Percentiles rank a stretch among this genome's conserved stretches.
Evolutionary conservation across 2,797 vertebrate species (phyloP).

Genomic region (Monodelphis domestica): DNA sequence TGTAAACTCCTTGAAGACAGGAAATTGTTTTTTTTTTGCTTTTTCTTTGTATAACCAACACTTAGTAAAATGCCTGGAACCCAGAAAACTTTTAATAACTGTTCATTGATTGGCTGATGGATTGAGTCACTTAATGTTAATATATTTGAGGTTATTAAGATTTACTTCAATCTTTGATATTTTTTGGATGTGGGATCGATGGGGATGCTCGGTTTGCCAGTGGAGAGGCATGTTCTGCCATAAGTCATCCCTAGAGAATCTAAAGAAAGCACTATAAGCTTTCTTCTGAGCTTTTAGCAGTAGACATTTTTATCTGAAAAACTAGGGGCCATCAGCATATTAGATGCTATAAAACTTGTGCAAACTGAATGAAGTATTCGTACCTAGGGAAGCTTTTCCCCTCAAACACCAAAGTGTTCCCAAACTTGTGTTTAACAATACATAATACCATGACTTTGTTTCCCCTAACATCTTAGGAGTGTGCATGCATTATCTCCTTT

Average conservation of each 20-base stretch:
- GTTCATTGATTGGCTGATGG: background rate
- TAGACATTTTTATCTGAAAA: background rate
- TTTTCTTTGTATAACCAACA: background rate
- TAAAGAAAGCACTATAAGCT: background rate
- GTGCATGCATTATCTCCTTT: slow-evolving; percentile 32
- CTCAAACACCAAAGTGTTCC: background rate
- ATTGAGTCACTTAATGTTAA: background rate
- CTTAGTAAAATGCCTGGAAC: background rate
- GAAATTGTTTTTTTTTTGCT: background rate
- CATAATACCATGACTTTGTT: slow-evolving; percentile 22
- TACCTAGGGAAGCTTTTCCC: slow-evolving; percentile 1
- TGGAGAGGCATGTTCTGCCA: background rate
- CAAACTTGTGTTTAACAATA: slow-evolving; percentile 22
- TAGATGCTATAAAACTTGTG: background rate
- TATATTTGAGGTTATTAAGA: background rate
- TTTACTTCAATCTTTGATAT: background rate
- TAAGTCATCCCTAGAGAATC: background rate
- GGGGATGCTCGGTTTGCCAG: background rate
- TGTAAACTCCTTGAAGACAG: background rate
- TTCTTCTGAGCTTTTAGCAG: background rate
- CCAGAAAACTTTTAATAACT: background rate
- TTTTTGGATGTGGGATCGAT: background rate
- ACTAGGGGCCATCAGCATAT: slow-evolving; percentile 12
- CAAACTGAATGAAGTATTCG: background rate
- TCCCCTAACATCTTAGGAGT: slow-evolving; percentile 27